Evolutionary conservation across 2,888 invertebrate genomes (phyloP).

Genomic region (Eupelmus urozonus): DNA sequence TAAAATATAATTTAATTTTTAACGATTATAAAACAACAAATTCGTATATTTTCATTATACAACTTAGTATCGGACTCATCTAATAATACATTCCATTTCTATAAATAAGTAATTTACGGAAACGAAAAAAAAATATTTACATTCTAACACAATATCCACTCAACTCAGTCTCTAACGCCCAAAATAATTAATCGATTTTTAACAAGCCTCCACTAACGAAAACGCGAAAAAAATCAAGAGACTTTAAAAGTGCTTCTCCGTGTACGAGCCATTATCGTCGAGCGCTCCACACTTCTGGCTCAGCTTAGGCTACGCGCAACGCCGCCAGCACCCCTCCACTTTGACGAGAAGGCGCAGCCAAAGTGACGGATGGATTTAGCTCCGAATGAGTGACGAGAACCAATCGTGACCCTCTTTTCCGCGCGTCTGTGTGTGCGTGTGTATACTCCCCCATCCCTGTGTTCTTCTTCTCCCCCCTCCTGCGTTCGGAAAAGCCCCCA

Average conservation of each 20-base stretch:
- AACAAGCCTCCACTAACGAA: background rate
- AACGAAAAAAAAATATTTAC: too few relatives aligned
- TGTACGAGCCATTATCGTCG: background rate
- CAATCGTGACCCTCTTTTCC: constrained; percentile 60
- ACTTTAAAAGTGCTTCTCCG: background rate
- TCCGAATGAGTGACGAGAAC: constrained; percentile 59
- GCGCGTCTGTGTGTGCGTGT: background rate
- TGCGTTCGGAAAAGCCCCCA: background rate
- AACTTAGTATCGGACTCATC: too few relatives aligned
- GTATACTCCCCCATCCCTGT: background rate
- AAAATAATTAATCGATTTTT: constrained; percentile 11
- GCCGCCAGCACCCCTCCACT: background rate
- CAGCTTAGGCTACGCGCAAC: too few relatives aligned
- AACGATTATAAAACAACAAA: too few relatives aligned
- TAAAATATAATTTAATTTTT: too few relatives aligned
- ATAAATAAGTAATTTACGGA: too few relatives aligned
- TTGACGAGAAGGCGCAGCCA: background rate
- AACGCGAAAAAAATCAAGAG: too few relatives aligned
- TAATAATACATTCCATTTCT: too few relatives aligned
- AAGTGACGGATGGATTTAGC: constrained; percentile 55
- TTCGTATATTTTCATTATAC: too few relatives aligned
- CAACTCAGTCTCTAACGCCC: too few relatives aligned
- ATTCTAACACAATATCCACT: too few relatives aligned
- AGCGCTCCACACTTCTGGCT: background rate
- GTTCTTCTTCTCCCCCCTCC: too few relatives aligned